These are phyloP conservation scores for Xiphorhynchus erythropygius DNA, from an alignment of 2,797 vertebrate species.

Conservation along the genomic window DNA sequence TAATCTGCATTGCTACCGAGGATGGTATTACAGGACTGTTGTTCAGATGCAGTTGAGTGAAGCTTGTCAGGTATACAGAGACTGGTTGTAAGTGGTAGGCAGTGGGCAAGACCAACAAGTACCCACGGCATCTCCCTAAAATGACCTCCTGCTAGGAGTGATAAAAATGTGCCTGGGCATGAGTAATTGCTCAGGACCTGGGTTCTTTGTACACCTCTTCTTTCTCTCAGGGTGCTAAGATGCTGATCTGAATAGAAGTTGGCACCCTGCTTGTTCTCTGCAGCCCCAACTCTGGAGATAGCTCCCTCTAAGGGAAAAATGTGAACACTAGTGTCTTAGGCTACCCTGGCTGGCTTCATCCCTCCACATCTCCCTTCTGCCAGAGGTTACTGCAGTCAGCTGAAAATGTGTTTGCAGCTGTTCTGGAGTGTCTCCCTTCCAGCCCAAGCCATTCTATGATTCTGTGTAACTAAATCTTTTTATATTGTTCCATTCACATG, in stretches of 20 bases:
- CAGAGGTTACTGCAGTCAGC: not conserved
- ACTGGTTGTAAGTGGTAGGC: not conserved
- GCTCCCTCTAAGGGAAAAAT: not conserved
- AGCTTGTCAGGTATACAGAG: not conserved
- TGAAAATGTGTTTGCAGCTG: not conserved
- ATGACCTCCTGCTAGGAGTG: not conserved
- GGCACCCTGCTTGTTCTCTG: accelerated
- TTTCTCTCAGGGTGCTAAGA: not conserved
- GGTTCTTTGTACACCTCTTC: not conserved
- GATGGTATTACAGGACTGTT: not conserved
- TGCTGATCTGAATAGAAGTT: not conserved
- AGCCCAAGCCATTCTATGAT: not conserved
- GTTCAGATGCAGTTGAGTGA: not conserved
- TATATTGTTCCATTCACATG: not conserved
- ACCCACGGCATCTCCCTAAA: not conserved
- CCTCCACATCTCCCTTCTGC: not conserved
- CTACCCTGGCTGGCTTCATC: not conserved
- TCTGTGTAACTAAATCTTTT: not conserved
- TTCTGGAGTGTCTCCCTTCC: not conserved
- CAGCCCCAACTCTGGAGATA: not conserved
- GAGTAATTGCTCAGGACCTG: not conserved
- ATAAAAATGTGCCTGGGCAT: not conserved
- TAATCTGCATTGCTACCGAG: not conserved
- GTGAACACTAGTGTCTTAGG: not conserved
- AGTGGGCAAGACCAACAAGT: not conserved